These are phyloP conservation scores for Sitodiplosis mosellana DNA, from an alignment of 1,140 invertebrate genomes.

Conservation along the genomic window DNA sequence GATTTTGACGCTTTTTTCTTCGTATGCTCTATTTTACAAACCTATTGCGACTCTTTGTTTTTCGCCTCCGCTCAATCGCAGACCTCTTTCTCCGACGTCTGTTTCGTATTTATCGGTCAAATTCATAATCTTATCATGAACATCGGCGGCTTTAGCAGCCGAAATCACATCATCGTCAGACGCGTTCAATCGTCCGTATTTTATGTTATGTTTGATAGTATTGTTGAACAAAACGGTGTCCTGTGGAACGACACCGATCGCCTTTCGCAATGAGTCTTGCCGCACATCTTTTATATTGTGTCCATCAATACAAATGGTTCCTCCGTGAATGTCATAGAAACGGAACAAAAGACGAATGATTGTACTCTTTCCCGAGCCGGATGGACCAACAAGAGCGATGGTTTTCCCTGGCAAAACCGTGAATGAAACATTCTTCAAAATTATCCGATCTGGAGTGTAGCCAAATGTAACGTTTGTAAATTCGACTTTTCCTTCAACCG, in stretches of 20 bases:
- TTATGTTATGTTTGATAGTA: conserved; percentile 87
- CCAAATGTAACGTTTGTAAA: conserved; percentile 79
- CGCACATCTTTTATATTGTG: conserved; percentile 44
- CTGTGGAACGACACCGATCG: conserved; percentile 87
- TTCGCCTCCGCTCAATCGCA: conserved; percentile 71
- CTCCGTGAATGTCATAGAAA: conserved; percentile 83
- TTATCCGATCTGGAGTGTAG: conserved; percentile 62
- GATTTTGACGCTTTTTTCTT: no score
- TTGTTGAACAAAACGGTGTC: conserved; percentile 96
- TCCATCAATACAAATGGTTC: conserved; percentile 72
- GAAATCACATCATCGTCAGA: conserved; percentile 69
- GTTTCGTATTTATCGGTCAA: conserved; percentile 82
- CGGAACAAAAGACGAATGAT: conserved; percentile 84
- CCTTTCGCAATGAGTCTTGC: conserved; percentile 44
- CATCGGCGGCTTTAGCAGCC: conserved; percentile 80
- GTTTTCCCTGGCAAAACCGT: conserved; percentile 75
- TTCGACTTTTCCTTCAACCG: conserved; percentile 62
- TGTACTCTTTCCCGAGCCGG: conserved; percentile 85
- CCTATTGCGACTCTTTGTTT: conserved; percentile 86
- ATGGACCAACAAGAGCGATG: conserved; percentile 62
- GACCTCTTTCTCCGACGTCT: conserved; percentile 62
- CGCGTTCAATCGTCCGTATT: conserved; percentile 70
- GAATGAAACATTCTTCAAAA: conserved; percentile 76
- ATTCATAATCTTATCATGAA: conserved; percentile 76
- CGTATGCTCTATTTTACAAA: background rate